These are phyloP conservation scores for Cettia cetti DNA, from an alignment of 2,113 vertebrate species.

Conservation along the genomic window DNA sequence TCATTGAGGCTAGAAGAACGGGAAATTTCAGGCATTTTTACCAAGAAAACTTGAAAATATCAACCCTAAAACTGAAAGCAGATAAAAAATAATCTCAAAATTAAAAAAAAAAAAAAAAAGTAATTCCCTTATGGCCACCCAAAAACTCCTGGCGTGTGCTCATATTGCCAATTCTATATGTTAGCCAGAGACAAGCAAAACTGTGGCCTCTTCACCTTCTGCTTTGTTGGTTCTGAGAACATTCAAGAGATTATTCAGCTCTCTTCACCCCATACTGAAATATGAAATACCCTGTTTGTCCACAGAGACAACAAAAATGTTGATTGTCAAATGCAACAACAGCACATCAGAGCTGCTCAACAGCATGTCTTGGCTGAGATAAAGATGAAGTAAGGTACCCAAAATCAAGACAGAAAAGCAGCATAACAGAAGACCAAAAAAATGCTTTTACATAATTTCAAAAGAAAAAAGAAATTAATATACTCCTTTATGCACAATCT, in stretches of 20 bases:
- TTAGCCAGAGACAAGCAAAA: background rate
- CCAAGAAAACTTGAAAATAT: background rate
- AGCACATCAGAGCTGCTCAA: background rate
- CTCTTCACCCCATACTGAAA: background rate
- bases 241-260: background rate
- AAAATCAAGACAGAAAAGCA: background rate
- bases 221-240: background rate
- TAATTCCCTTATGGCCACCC: background rate
- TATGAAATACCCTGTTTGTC: background rate
- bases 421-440: background rate
- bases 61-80: background rate
- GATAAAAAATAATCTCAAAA: background rate
- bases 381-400: background rate
- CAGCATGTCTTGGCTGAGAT: background rate
- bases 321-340: background rate
- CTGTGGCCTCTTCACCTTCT: background rate
- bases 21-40: background rate
- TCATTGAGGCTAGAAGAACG: background rate
- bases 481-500: background rate
- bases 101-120: background rate
- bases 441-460: background rate
- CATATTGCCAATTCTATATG: background rate
- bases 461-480: background rate
- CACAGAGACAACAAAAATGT: background rate
- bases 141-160: background rate